Evolutionary conservation across 2,888 invertebrate genomes (phyloP).

Genomic region (Macrosoma leucophasiata): DNA sequence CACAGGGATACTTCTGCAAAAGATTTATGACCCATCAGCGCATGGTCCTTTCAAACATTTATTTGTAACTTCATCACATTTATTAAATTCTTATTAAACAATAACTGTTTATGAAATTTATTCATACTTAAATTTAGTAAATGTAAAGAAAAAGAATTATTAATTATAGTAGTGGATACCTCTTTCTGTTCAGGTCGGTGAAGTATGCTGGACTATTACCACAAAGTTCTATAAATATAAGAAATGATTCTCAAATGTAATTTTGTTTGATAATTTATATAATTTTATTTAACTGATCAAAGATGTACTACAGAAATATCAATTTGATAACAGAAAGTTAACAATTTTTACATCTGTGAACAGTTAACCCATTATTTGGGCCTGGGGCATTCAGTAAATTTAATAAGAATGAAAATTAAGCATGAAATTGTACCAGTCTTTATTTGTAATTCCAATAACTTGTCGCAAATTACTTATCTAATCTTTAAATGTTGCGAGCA

Average conservation of each 20-base stretch:
- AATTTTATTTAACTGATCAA: slow-evolving; percentile 42
- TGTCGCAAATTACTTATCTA: too few species aligned
- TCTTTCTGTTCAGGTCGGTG: slow-evolving; percentile 76
- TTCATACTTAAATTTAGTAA: slow-evolving; percentile 33
- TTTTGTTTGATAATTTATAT: slow-evolving; percentile 50
- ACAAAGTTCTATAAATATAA: slow-evolving; percentile 79
- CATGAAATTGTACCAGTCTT: too few species aligned
- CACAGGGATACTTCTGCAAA: slow-evolving; percentile 86
- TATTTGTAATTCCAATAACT: too few species aligned
- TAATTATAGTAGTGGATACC: slow-evolving; percentile 74
- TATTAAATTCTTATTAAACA: slow-evolving; percentile 31
- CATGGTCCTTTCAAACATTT: slow-evolving; percentile 57
- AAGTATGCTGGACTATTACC: slow-evolving; percentile 77
- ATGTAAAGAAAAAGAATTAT: slow-evolving; percentile 49
- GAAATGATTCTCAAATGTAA: slow-evolving; percentile 76
- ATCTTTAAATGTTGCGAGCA: too few species aligned
- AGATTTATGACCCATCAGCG: slow-evolving; percentile 85
- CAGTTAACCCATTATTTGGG: slow-evolving; percentile 30
- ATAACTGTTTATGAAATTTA: slow-evolving; percentile 30
- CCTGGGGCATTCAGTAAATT: too few species aligned
- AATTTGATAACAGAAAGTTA: slow-evolving; percentile 10
- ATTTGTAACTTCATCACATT: slow-evolving; percentile 39
- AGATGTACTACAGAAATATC: too few species aligned
- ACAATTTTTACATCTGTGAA: slow-evolving; percentile 37
- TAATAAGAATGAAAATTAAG: too few species aligned